Base-by-base conservation (phyloP, 2,888 invertebrate genomes). In the Diabrotica balteata region DNA sequence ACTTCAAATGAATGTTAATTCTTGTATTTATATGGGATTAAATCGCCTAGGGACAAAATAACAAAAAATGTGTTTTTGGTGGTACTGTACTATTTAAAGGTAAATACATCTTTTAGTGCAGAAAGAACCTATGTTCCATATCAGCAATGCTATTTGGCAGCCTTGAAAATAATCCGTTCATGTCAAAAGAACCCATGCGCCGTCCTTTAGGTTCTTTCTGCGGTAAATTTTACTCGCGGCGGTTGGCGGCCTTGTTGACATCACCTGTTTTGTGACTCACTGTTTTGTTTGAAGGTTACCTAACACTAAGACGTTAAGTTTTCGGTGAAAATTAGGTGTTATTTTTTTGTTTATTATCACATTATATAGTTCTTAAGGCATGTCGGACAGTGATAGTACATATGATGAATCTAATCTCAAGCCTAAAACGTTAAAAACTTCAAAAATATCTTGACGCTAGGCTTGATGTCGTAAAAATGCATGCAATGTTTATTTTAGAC, bases 331-430 rank as follows among this genome's bases (percentile, higher is more conserved):
- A 46, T 46, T 46, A 46, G 46, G 46, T 46, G 2, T 46, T 46
- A 46, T 46, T 46, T 46, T 46, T 1, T 46, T 46, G 46, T 46
- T 46, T 46, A 2, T 9, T 46, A 46, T 46, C 2, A 46, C 46
- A 46, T 46, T 46, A 46, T 46, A 46, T 54, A 54, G 54, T 54
- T 54, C 32, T 54, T 54, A 54, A 54, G 54, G 5, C 54, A 54
- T 54, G 54, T 54, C 54, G 32, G 54, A 54, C 2, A 17, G 17
- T 17, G 17, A 17, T 54, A 54, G 54, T 54, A 22, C 54, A 42
- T 17, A 54, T 42, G 54, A 54, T 5, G 54, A 54, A 32, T 7
- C 42, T 54, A 54, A 54, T 54, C 6, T 7, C 54, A 54, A 54
- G 54, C 32, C 5, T 54, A 32, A n/a, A n/a, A n/a, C n/a, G n/a